Evolutionary conservation across 2,113 vertebrate species (phyloP), one percentile per base, ranked within the genome.

Genomic region (Antidorcas marsupialis): DNA sequence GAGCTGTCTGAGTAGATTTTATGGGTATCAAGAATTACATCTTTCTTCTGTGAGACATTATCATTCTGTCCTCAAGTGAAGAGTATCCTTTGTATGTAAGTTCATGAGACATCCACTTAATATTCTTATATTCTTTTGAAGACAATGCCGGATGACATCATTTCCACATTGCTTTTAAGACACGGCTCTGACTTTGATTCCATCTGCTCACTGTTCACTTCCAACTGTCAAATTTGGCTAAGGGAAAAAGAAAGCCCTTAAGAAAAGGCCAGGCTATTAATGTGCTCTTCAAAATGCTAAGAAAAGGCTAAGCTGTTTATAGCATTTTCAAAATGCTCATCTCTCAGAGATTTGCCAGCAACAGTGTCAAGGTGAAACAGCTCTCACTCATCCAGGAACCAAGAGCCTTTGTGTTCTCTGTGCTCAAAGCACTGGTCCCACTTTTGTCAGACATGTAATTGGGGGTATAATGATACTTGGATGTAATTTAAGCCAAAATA

Each of bases 51-150:
- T 93, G 91, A 98, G 94, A 93, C 53, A 87, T 98, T 95, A 91
- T 94, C 88, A 97, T 95, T 97, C 96, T 67, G 39, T 98, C 97
- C 86, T 97, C 94, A 89, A 97, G 86, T 98, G 97, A 96, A 95
- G 94, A 97, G 87, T 89, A 89, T 79, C 94, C 97, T 98, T 98
- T 98, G 96, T 98, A 25, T 96, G 84, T 64, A 93, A 95, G 96
- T 97, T 97, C 94, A 92, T 57, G 89, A 98, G 91, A 89, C 95
- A 94, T 94, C 95, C 97, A 97, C 97, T 97, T 98, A 98, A 98
- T 98, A 98, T 98, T 97, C 98, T 91, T 47, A 87, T 25, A 98
- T 98, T 96, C 98, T 98, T 97, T 94, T 92, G 95, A 96, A 98
- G 97, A 98, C 95, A 98, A 97, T 97, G 94, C 95, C 3, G 11